Base-by-base conservation (phyloP, 35 echinoderm and acorn worm genomes). In the Anneissia japonica region DNA sequence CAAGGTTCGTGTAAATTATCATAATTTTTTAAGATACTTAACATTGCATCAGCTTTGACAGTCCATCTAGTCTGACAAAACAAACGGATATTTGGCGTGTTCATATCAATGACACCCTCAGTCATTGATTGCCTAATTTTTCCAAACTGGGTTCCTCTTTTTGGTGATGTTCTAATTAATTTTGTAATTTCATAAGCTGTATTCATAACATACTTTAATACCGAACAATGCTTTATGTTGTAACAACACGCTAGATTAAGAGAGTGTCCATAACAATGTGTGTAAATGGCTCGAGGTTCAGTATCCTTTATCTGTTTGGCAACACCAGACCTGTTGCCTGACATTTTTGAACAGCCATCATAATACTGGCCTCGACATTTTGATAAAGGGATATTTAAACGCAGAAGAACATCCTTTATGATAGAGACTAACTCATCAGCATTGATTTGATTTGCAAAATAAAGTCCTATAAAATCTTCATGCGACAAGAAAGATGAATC, bases 131-230 rank as follows among this genome's bases (percentile, higher is more conserved):
- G n/a, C 34, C 34, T 77, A 33, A 77, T 77, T 26, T 33, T 26
- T 30, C 34, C 75, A 26, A 77, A 0, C 34, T 26, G n/a, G 28
- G 13, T 32, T 30, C 34, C 34, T 32, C 75, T 77, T 33, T 77
- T 77, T 77, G 75, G 75, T 77, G 75, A 31, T 30, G 28, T 30
- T 33, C 34, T 77, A 33, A 77, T 77, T 26, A 77, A 33, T 33
- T 77, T 77, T 30, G n/a, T 77, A 77, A 77, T 77, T 33, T 77
- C 75, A 77, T 30, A 77, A 30, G 75, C 82, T 39, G 46, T 84
- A n/a, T 4, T 14, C 82, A 7, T 36, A 35, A 81, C 72, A 28
- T 46, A 84, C 6, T 55, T 46, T 46, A 56, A 84, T 36, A 81
- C 7, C 36, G 16, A 40, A 39, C 28, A 23, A 14, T 36, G 32